Evolutionary conservation across 2,888 invertebrate genomes (phyloP), one percentile per base, ranked within the genome.

Genomic region (Drosophila macrospina): DNA sequence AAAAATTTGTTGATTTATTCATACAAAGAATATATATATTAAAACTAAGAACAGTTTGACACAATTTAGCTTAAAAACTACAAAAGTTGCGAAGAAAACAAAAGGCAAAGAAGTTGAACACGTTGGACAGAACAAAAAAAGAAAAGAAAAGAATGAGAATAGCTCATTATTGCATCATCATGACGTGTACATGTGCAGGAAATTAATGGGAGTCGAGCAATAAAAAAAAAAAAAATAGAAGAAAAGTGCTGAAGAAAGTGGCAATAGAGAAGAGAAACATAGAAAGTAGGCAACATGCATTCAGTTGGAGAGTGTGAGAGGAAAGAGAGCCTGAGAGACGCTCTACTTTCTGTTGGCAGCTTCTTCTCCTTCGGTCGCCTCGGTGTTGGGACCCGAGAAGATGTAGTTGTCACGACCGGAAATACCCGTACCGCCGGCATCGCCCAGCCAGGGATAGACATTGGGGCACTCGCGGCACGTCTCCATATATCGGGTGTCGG

Each of bases 381-480:
- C 78, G 16, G 50, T 61, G 5, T 28, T 24, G 36, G 79, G 60
- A 45, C 78, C 89, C 44, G 83, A 79, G 69, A 89, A 91, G 47
- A 91, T 90, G 90, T 97, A 97, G 91, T 95, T 96, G 90, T 97
- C 97, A 79, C 94, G 95, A 45, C 95, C 95, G 30, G 95, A 94
- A 74, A 96, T 94, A 10, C 97, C 97, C 24, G 96, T 95, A 57
- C 97, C 97, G 80, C 95, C 96, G 1, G 97, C 95, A 92, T 97
- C 97, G 26, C 97, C 97, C 72, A 97, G 91, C 98, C 98, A 98
- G 2, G 98, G 98, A 92, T 96, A 95, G 91, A 94, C 94, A 73
- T 95, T 95, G 13, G 97, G 97, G 89, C 97, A 98, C 69, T 97
- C 96, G 65, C 93, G 94, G 91, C 97, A 98, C 15, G 97, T 97